Conservation (phyloP, 2,888 invertebrate species). For the Cerceris rybyensis region DNA sequence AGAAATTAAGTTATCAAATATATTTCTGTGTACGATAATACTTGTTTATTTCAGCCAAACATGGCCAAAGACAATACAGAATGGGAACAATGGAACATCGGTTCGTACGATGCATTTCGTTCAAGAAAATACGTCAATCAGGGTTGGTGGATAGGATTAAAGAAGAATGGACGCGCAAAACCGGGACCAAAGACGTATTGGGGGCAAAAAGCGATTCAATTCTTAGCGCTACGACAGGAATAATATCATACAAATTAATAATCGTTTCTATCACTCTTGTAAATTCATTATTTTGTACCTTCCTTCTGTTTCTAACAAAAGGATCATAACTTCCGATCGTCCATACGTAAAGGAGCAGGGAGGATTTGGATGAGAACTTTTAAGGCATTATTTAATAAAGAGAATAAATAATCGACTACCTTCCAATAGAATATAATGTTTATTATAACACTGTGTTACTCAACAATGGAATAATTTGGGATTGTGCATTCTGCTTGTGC, state of each 20-base stretch:
- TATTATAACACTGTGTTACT: conserved; percentile 76
- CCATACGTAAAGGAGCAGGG: not conserved
- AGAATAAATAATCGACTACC: conserved; percentile 18
- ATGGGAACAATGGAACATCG: conserved; percentile 84
- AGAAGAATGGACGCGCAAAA: conserved; percentile 85
- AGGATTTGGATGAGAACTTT: not conserved
- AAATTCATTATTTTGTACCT: not conserved
- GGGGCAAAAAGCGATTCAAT: conserved; percentile 85
- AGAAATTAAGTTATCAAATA: not conserved
- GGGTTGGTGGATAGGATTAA: conserved; percentile 86
- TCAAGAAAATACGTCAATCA: conserved; percentile 84
- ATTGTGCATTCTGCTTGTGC: conserved; percentile 78
- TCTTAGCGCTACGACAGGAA: conserved; percentile 81
- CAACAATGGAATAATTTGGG: conserved; percentile 71
- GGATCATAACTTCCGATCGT: not conserved
- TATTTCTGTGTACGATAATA: conserved; percentile 16
- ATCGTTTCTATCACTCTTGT: too few species aligned
- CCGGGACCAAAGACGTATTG: conserved; percentile 83
- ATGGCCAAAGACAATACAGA: conserved; percentile 82
- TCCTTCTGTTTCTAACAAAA: not conserved
- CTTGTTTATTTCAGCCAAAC: conserved; percentile 77
- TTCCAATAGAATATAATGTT: conserved; percentile 75
- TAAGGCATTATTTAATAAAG: not conserved
- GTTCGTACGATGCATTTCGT: conserved; percentile 84
- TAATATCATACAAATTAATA: conserved; percentile 14